phyloP scores from a whole-genome alignment of 2,797 vertebrate species.

The Xerus rutilus region DNA sequence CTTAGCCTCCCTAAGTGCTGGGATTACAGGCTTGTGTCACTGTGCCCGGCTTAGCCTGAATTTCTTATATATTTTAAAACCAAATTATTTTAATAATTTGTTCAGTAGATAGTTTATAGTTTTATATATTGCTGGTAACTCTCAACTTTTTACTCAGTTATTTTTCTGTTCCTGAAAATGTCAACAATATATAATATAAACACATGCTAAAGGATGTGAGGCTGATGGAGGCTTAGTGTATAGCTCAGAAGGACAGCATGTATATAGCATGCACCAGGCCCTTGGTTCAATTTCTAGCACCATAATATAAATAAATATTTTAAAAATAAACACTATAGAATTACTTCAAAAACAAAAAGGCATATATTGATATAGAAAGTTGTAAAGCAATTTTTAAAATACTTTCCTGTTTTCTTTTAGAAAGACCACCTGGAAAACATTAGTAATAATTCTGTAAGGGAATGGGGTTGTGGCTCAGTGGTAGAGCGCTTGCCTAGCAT shows the following conservation, averaged over 20 bases:
- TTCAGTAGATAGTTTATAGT: neutral
- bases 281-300: neutral
- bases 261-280: neutral
- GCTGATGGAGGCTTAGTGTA: neutral
- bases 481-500: too few relatives aligned
- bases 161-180: conserved; percentile 29
- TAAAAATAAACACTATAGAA: neutral
- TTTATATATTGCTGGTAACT: conserved; percentile 24
- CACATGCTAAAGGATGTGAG: neutral
- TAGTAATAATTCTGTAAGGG: neutral
- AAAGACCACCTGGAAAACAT: conserved; percentile 33
- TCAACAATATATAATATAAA: neutral
- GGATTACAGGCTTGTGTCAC: too few relatives aligned
- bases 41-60: neutral
- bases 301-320: neutral
- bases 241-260: neutral
- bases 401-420: conserved; percentile 54
- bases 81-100: conserved; percentile 15
- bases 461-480: too few relatives aligned
- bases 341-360: neutral
- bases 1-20: too few relatives aligned
- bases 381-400: conserved; percentile 33
- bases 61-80: conserved; percentile 42
- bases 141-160: conserved; percentile 18
- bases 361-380: neutral